Conservation (phyloP, 2,113 vertebrate genomes). For the Chaetodon trifascialis region DNA sequence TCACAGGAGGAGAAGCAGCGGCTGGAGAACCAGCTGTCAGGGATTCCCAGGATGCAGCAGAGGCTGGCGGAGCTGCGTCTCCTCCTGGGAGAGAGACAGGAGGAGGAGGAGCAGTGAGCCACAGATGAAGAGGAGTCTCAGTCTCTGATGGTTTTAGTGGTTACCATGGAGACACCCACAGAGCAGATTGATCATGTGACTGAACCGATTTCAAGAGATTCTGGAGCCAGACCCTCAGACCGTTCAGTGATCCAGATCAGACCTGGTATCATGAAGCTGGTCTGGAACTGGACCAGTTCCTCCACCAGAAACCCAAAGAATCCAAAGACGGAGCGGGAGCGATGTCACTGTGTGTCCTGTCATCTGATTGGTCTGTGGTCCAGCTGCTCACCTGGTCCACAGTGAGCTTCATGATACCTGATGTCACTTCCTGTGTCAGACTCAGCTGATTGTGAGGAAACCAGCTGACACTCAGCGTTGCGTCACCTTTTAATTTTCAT, state of each 20-base stretch:
- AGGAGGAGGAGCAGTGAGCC: neutral
- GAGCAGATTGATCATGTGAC: neutral
- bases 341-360: too few species aligned
- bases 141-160: slow-evolving; percentile 13
- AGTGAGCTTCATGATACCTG: neutral
- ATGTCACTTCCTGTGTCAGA: too few species aligned
- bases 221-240: too few species aligned
- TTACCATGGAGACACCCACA: slow-evolving; percentile 24
- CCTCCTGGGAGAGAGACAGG: slow-evolving; percentile 90
- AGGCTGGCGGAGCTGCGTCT: slow-evolving; percentile 94
- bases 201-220: neutral
- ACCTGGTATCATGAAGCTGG: neutral
- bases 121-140: slow-evolving; percentile 7
- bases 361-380: too few species aligned
- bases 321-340: too few species aligned
- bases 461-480: too few species aligned
- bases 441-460: too few species aligned
- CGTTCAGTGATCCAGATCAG: too few species aligned
- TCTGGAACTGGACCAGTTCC: neutral
- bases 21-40: slow-evolving; percentile 94
- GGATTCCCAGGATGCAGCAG: slow-evolving; percentile 97
- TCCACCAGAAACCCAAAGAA: too few species aligned
- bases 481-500: too few species aligned
- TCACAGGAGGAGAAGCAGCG: slow-evolving; percentile 93
- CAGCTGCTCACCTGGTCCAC: neutral